Percentiles rank a stretch among this genome's conserved stretches.
phyloP scores from a whole-genome alignment of 2,888 invertebrate genomes.

The Eurytoma californica region DNA sequence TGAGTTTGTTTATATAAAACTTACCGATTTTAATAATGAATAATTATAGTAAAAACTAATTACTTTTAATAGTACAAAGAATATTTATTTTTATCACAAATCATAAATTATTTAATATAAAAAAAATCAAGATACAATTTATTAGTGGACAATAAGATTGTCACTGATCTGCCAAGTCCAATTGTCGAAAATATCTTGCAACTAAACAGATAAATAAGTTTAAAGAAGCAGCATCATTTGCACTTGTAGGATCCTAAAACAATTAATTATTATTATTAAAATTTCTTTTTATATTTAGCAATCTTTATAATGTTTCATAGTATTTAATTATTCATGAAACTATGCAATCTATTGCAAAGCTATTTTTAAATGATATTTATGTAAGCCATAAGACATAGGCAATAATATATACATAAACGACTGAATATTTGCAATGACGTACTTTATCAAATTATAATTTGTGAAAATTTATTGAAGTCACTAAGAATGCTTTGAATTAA shows the following conservation, averaged over 20 bases:
- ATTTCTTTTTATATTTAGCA: conserved; percentile 12
- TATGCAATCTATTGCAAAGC: too few species aligned
- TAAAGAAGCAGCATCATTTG: conserved; percentile 76
- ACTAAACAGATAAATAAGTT: conserved; percentile 87
- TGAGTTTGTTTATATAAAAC: conserved; percentile 49
- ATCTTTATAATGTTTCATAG: conserved; percentile 18
- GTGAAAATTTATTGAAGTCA: not conserved
- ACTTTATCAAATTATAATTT: not conserved
- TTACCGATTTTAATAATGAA: conserved; percentile 42
- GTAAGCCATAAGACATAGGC: too few species aligned
- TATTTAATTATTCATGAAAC: conserved; percentile 20
- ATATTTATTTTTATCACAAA: conserved; percentile 54
- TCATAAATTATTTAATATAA: conserved; percentile 54
- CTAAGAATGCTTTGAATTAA: conserved; percentile 5
- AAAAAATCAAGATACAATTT: conserved; percentile 37
- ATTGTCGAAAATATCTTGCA: conserved; percentile 84
- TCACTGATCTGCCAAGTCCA: conserved; percentile 81
- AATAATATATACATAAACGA: too few species aligned
- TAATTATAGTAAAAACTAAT: conserved; percentile 43
- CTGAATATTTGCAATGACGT: too few species aligned
- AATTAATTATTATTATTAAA: conserved; percentile 42
- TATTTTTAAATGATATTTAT: too few species aligned
- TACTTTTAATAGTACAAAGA: conserved; percentile 46
- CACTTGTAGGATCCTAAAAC: conserved; percentile 58
- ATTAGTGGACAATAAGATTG: conserved; percentile 48